Conservation (phyloP, 2,797 vertebrate genomes). For the Poecilia wingei region DNA sequence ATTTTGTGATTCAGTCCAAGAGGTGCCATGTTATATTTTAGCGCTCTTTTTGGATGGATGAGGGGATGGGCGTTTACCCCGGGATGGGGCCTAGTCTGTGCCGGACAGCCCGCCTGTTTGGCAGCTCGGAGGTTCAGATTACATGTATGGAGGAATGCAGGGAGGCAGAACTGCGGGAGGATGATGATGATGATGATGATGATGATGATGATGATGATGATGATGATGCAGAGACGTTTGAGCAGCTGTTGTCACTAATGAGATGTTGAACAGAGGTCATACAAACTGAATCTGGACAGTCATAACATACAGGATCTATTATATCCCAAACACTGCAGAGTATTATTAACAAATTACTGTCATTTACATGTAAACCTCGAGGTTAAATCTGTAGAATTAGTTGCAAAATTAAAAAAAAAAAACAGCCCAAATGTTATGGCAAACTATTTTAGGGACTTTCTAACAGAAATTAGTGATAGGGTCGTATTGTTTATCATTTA, state of each 20-base stretch:
- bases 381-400: background rate
- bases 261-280: slow-evolving; percentile 50
- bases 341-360: background rate
- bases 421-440: background rate
- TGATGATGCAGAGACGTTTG: slow-evolving; percentile 14
- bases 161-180: slow-evolving; percentile 29
- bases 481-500: too few relatives aligned
- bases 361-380: background rate
- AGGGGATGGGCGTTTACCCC: slow-evolving; percentile 67
- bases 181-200: background rate
- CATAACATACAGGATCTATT: slow-evolving; percentile 12
- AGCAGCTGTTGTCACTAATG: slow-evolving; percentile 22
- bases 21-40: slow-evolving; percentile 51
- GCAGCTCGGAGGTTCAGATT: slow-evolving; percentile 55
- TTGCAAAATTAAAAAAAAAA: background rate
- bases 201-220: background rate
- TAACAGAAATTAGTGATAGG: background rate
- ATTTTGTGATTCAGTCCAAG: slow-evolving; percentile 11
- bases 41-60: slow-evolving; percentile 67
- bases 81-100: slow-evolving; percentile 55
- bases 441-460: background rate
- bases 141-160: slow-evolving; percentile 35
- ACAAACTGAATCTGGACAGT: slow-evolving; percentile 18
- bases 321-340: background rate
- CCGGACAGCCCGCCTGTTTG: slow-evolving; percentile 48